Evolutionary conservation across 2,113 vertebrate species (phyloP).

Genomic region (Pluvialis apricaria): DNA sequence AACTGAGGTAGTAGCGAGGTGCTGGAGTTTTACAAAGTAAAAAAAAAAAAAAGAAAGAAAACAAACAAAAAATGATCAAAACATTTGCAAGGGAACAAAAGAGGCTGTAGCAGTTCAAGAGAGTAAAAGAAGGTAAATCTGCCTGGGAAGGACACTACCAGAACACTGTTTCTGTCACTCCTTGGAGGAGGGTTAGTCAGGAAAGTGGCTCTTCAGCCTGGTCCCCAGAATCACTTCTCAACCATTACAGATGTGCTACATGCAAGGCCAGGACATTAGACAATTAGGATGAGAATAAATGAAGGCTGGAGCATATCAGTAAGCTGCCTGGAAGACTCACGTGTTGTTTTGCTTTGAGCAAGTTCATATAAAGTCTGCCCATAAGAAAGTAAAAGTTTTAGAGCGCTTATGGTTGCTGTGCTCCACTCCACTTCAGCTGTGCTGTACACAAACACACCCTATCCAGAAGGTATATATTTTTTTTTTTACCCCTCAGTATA

Average conservation of each 20-base stretch:
- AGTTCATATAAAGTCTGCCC: background rate
- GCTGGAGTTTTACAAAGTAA: background rate
- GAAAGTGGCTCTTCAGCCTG: background rate
- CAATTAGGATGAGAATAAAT: background rate
- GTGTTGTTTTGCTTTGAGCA: background rate
- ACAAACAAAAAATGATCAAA: background rate
- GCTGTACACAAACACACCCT: accelerated
- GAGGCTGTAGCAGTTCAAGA: background rate
- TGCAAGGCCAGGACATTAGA: accelerated
- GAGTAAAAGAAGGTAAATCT: background rate
- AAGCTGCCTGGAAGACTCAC: background rate
- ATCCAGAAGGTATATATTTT: background rate
- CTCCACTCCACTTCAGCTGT: background rate
- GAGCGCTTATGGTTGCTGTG: background rate
- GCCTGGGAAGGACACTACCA: background rate
- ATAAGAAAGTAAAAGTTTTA: background rate
- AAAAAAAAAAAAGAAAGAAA: too few relatives aligned
- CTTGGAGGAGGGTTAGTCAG: background rate
- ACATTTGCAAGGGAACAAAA: background rate
- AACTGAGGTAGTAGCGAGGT: background rate
- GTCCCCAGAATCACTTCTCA: background rate
- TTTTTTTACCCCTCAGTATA: background rate
- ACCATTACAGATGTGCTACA: accelerated
- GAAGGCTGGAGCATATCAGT: background rate
- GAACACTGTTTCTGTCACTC: background rate